Evolutionary conservation across 2,888 invertebrate species (phyloP).

Genomic region (Eremobia ochroleuca): DNA sequence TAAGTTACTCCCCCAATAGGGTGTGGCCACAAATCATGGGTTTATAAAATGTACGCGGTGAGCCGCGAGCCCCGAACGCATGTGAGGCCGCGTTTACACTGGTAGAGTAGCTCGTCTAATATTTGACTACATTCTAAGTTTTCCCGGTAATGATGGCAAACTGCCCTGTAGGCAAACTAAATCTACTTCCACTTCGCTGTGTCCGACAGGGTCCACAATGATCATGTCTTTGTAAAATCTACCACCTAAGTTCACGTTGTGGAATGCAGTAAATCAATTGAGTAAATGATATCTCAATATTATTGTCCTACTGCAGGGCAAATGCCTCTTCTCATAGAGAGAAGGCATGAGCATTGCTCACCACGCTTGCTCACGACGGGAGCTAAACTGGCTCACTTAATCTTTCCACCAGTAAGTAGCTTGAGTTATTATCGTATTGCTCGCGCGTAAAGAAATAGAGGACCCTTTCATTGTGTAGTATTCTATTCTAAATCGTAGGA

Average conservation of each 20-base stretch:
- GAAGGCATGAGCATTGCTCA: no score
- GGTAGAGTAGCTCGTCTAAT: neutral
- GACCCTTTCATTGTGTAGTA: conserved; percentile 2
- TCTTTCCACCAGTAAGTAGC: neutral
- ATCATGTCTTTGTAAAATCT: no score
- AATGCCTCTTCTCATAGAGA: no score
- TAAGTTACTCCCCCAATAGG: conserved; percentile 42
- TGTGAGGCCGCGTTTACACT: conserved; percentile 18
- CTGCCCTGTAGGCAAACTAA: no score
- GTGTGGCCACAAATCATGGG: conserved; percentile 69
- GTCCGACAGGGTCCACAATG: no score
- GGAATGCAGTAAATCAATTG: no score
- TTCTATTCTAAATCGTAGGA: neutral
- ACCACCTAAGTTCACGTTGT: no score
- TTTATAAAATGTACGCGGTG: conserved; percentile 61
- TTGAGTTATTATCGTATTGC: neutral
- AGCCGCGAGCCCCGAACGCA: conserved; percentile 16
- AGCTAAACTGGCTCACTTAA: no score
- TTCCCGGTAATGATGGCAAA: neutral
- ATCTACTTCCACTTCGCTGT: no score
- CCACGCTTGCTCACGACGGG: neutral
- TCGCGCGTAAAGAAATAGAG: neutral
- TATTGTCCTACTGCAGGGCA: no score
- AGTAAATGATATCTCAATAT: no score
- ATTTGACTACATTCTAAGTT: neutral